Evolutionary conservation across 2,797 vertebrate species (phyloP), one percentile per base, ranked within the genome.

Genomic region (Tarsius wallacei): DNA sequence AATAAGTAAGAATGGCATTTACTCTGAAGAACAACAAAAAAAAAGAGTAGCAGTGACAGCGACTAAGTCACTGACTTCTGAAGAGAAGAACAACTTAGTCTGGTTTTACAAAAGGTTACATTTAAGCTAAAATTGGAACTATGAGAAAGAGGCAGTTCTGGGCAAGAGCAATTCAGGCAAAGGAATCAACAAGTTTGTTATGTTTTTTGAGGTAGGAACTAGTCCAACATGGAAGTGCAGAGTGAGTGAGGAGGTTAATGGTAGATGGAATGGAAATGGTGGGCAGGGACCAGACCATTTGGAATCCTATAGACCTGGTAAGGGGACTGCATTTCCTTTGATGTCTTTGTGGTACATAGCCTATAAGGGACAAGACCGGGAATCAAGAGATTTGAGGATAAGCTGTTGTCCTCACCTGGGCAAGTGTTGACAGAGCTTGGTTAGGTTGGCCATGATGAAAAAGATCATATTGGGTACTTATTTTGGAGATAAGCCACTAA

Each of bases 241-340:
- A 42, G 47, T 51, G 42, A 88, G 42, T 33, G 6, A 84, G 53
- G 21, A 63, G 16, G 55, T 26, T 13, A 17, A 5, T 0, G 3
- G 42, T 14, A 14, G 36, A 36, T 24, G 19, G 47, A 24, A 42
- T 59, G 31, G 4, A 22, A 61, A 21, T 7, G 1, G 26, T 28
- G 2, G 5, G 10, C 0, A 1, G 28, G 16, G 7, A 4, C 71
- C 12, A 28, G 21, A 2, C 59, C 21, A 7, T 0, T 10, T 22
- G 19, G 47, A 28, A 21, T 19, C 53, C 55, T 16, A 4, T 13
- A 36, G 15, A 15, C 10, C 6, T 16, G 28, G 2, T 3, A 19
- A 93, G 53, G 47, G 21, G 22, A 24, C 26, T 26, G n/a, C 47
- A 15, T 24, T 71, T 53, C 21, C 16, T 28, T 49, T 51, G n/a